Base-by-base conservation (phyloP, 2,797 vertebrate genomes). In the Ispidina picta region DNA sequence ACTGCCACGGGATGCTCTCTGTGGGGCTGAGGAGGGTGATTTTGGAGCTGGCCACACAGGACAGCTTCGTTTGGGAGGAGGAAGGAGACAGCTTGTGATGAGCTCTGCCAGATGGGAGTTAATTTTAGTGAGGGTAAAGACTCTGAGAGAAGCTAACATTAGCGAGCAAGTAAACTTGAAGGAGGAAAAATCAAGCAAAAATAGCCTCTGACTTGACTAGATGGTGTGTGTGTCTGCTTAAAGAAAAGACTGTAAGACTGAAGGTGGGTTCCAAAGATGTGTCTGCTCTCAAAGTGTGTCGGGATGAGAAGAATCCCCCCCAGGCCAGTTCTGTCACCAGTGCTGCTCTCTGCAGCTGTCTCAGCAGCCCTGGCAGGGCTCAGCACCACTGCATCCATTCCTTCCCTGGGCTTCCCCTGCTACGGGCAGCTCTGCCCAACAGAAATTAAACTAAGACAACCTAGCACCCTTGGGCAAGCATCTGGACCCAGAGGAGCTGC, bases 291-390 rank as follows among this genome's bases (percentile, higher is more conserved):
- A 31, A 26, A 33, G 49, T 26, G 29, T 26, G 17, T 12, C 4
- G 43, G 22, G 49, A 31, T 12, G n/a, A 44, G 56, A 52, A 49
- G 49, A 35, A 41, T 25, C 9, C 37, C 8, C 37, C 16, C 10
- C 21, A 14, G 17, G 55, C 0, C 1, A 63, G 52, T 3, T 19
- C 19, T 10, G 4, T 7, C 25, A 5, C 19, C 0, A 15, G n/a
- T 44, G 29, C 23, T n/a, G 70, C 15, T 37, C 10, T 19, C 63
- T 25, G 15, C 2, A 1, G 33, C 35, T 4, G 5, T 4, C 58
- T 39, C 13, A 2, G 37, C n/a, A 49, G 49, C 37, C 17, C 60
- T 3, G 37, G 46, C 44, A 39, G n/a, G 22, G 21, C 43, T 49
- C 51, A 21, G 18, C 5, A 1, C 25, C 3, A 3, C 59, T 11